Conservation (phyloP, 2,888 invertebrate genomes). For the Thalpophila matura region DNA sequence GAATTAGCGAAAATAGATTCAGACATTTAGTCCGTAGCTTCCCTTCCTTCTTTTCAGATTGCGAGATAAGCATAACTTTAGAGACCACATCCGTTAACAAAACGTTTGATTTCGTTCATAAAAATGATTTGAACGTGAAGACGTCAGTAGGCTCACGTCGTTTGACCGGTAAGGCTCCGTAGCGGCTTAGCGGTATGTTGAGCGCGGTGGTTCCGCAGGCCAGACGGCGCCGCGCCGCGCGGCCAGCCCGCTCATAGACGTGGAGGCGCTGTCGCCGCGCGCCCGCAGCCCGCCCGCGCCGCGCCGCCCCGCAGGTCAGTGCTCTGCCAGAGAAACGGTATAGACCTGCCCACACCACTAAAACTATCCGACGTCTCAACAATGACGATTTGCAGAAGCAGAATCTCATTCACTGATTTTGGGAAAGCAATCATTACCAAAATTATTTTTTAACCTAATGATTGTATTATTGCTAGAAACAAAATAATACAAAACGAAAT, state of each 20-base stretch:
- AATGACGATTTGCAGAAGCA: conserved; percentile 16
- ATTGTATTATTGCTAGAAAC: neutral
- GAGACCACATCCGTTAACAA: conserved; percentile 54
- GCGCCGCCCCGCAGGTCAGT: conserved; percentile 92
- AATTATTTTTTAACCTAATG: neutral
- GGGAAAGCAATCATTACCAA: neutral
- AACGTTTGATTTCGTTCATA: conserved; percentile 57
- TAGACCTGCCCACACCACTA: no score
- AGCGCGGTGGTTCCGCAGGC: conserved; percentile 86
- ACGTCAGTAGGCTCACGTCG: conserved; percentile 61
- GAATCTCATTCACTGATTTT: conserved; percentile 4
- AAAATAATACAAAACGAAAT: conserved; percentile 20
- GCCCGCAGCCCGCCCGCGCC: conserved; percentile 86
- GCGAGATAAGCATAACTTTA: conserved; percentile 55
- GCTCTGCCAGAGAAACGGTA: conserved; percentile 78
- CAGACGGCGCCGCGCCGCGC: conserved; percentile 92
- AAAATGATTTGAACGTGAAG: conserved; percentile 55
- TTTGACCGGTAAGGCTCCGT: conserved; percentile 67
- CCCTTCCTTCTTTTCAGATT: conserved; percentile 59
- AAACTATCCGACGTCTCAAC: no score
- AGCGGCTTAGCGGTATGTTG: conserved; percentile 69
- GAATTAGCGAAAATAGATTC: conserved; percentile 23
- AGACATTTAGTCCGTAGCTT: conserved; percentile 58
- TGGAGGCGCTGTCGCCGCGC: conserved; percentile 91
- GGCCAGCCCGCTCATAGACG: conserved; percentile 93